Evolutionary conservation across 2,113 vertebrate genomes (phyloP).

Genomic region (Pontoporia blainvillei): DNA sequence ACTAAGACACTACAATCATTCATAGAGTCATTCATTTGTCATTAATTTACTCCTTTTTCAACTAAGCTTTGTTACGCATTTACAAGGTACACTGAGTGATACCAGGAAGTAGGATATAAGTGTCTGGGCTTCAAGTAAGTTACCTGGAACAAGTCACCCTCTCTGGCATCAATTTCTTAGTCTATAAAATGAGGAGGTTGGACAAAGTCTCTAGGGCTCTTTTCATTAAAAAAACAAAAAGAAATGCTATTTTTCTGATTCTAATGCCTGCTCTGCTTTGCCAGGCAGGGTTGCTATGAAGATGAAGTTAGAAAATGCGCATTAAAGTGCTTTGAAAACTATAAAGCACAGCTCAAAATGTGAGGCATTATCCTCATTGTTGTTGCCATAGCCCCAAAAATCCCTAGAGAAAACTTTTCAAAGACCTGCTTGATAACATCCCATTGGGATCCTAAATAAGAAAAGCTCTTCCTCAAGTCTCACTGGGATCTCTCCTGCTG

Average conservation of each 20-base stretch:
- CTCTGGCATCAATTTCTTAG: not conserved
- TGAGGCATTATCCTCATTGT: slow-evolving; percentile 49
- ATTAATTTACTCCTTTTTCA: not conserved
- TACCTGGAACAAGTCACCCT: not conserved
- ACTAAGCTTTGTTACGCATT: not conserved
- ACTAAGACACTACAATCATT: not conserved
- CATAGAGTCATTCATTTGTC: not conserved
- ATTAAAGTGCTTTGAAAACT: slow-evolving; percentile 67
- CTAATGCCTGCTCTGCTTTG: slow-evolving; percentile 54
- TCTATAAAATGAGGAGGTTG: slow-evolving; percentile 52
- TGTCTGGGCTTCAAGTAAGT: not conserved
- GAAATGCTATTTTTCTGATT: slow-evolving; percentile 55
- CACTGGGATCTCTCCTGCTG: slow-evolving; percentile 38
- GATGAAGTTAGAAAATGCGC: slow-evolving; percentile 65
- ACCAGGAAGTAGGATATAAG: not conserved
- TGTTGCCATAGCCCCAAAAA: slow-evolving; percentile 56
- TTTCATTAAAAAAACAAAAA: slow-evolving; percentile 40
- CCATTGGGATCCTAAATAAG: slow-evolving; percentile 56
- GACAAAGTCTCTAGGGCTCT: slow-evolving; percentile 36
- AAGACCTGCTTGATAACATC: slow-evolving; percentile 60
- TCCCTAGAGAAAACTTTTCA: slow-evolving; percentile 64
- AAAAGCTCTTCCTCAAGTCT: slow-evolving; percentile 62
- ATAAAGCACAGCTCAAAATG: slow-evolving; percentile 53
- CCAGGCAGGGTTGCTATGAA: slow-evolving; percentile 58
- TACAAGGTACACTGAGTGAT: not conserved